Evolutionary conservation across 1,140 invertebrate genomes (phyloP).

Genomic region (Anthonomus grandis): DNA sequence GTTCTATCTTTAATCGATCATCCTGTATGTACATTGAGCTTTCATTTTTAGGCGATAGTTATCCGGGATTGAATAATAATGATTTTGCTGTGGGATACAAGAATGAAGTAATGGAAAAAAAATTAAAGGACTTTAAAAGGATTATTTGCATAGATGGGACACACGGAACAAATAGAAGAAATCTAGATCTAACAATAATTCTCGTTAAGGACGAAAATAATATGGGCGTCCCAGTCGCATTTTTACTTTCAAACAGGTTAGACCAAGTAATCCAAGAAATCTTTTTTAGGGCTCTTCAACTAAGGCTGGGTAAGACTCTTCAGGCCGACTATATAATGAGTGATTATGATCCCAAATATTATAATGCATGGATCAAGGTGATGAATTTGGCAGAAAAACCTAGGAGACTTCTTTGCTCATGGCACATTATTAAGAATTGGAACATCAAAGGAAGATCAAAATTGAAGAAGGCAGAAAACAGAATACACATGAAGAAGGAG

Average conservation of each 20-base stretch:
- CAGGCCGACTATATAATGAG: constrained; percentile 24
- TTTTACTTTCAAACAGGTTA: constrained; percentile 20
- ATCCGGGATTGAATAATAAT: constrained; percentile 3
- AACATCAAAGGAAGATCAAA: too few relatives aligned
- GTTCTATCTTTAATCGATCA: too few relatives aligned
- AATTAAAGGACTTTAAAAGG: constrained; percentile 12
- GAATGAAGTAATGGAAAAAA: constrained; percentile 18
- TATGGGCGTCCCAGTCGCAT: constrained; percentile 25
- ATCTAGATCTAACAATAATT: too few relatives aligned
- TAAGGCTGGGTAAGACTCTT: constrained; percentile 9
- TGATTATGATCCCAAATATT: constrained; percentile 29
- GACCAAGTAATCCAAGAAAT: constrained; percentile 16
- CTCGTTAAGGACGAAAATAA: too few relatives aligned
- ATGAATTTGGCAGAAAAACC: constrained; percentile 27
- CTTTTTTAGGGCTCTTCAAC: constrained; percentile 15
- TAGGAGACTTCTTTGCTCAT: constrained; percentile 26
- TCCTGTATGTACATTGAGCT: too few relatives aligned
- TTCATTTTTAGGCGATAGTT: constrained; percentile 7
- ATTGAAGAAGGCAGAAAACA: too few relatives aligned
- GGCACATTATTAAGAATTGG: too few relatives aligned
- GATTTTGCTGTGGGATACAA: constrained; percentile 25
- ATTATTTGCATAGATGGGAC: constrained; percentile 31
- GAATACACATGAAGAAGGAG: too few relatives aligned
- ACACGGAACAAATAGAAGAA: constrained; percentile 22
- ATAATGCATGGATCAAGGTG: constrained; percentile 26